Conservation (phyloP, 2,888 invertebrate genomes). For the Druceiella hillmani region DNA sequence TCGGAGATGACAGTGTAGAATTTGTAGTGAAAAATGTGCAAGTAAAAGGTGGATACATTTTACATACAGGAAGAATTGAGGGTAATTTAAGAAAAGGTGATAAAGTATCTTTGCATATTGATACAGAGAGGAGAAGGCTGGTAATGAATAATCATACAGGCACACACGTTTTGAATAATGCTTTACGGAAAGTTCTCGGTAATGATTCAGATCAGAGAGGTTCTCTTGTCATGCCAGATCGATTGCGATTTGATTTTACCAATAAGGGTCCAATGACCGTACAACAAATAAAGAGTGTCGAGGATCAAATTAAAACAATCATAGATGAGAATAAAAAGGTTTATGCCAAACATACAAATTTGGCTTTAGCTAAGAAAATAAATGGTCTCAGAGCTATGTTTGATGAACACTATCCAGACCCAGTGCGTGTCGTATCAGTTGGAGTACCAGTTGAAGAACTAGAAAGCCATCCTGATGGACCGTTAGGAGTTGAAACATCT, state of each 20-base stretch:
- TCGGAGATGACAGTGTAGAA: constrained; percentile 80
- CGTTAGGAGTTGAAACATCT: constrained; percentile 77
- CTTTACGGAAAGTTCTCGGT: constrained; percentile 82
- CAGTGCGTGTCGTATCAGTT: constrained; percentile 88
- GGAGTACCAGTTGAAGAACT: constrained; percentile 89
- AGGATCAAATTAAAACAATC: constrained; percentile 72
- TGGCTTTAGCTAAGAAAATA: constrained; percentile 85
- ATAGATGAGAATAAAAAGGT: constrained; percentile 73
- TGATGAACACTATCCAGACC: constrained; percentile 98
- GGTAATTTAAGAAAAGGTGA: constrained; percentile 83
- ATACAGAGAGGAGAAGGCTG: constrained; percentile 75
- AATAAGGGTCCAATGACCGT: constrained; percentile 88
- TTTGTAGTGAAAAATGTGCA: constrained; percentile 90
- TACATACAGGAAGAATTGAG: constrained; percentile 89
- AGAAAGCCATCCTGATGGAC: constrained; percentile 77
- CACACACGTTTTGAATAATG: constrained; percentile 95
- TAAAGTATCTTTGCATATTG: constrained; percentile 72
- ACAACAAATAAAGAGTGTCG: constrained; percentile 82
- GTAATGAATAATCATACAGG: constrained; percentile 99
- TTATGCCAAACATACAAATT: constrained; percentile 79
- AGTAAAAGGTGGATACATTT: constrained; percentile 91
- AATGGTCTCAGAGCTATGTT: constrained; percentile 95
- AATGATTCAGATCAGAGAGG: constrained; percentile 93
- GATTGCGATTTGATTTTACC: constrained; percentile 95
- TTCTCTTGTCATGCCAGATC: constrained; percentile 95